Evolutionary conservation across 2,888 invertebrate genomes (phyloP).

Genomic region (Drosophila kanekoi): DNA sequence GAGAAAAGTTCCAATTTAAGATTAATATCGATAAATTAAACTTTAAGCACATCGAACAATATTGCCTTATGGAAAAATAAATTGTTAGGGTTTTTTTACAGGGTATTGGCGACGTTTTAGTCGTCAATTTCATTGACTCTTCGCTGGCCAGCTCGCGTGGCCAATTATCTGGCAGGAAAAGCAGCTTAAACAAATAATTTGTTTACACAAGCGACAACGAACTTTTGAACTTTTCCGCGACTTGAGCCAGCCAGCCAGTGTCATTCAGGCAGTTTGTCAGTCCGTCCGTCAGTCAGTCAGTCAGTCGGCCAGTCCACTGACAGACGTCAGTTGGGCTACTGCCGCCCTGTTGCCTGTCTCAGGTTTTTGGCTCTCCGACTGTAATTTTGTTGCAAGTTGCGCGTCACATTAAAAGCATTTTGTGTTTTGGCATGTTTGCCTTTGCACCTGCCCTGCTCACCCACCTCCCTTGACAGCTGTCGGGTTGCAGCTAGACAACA

Average conservation of each 20-base stretch:
- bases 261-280: conserved; percentile 36
- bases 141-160: conserved; percentile 59
- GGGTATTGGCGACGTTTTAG: conserved; percentile 37
- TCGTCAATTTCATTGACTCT: conserved; percentile 29
- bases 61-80: too few species aligned
- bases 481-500: conserved; percentile 68
- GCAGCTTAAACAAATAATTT: conserved; percentile 75
- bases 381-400: conserved; percentile 74
- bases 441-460: conserved; percentile 41
- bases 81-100: neutral
- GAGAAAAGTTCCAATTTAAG: too few species aligned
- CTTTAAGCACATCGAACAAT: too few species aligned
- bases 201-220: conserved; percentile 79
- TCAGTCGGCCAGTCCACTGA: conserved; percentile 10
- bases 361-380: conserved; percentile 28
- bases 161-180: conserved; percentile 70
- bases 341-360: conserved; percentile 38
- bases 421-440: conserved; percentile 65
- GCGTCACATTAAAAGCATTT: conserved; percentile 78
- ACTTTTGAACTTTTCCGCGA: conserved; percentile 77
- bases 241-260: conserved; percentile 25
- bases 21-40: too few species aligned
- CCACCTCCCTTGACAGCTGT: conserved; percentile 65
- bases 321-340: conserved; percentile 47
- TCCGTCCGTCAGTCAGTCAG: conserved; percentile 23